phyloP scores from a whole-genome alignment of 2,797 vertebrate species.

The Argya squamiceps region DNA sequence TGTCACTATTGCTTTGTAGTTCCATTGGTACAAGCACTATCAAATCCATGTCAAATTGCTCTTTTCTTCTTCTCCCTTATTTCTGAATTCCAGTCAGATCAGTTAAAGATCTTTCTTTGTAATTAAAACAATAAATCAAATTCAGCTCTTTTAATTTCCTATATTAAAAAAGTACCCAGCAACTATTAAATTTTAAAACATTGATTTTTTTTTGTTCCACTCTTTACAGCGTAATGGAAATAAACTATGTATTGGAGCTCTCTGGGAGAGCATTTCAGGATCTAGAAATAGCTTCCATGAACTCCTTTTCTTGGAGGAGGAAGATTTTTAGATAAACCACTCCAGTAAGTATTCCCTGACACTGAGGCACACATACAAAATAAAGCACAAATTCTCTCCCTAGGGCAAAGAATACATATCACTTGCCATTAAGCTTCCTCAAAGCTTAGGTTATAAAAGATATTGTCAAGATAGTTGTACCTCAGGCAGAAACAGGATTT shows the following conservation, averaged over 20 bases:
- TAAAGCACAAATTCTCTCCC: background rate
- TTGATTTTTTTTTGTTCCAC: background rate
- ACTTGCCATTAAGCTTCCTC: background rate
- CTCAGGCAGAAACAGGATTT: background rate
- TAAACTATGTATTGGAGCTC: background rate
- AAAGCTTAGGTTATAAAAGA: background rate
- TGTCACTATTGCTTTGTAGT: background rate
- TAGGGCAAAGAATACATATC: background rate
- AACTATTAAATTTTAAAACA: background rate
- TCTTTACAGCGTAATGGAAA: background rate
- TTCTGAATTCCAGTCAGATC: background rate
- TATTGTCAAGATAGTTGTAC: background rate
- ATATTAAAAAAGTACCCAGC: background rate
- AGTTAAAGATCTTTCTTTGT: background rate
- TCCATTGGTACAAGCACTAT: background rate
- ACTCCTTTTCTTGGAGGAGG: background rate
- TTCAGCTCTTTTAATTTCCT: background rate
- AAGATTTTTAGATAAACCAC: background rate
- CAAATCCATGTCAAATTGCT: rapidly evolving
- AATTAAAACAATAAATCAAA: background rate
- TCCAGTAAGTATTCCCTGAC: background rate
- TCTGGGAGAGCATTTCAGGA: background rate
- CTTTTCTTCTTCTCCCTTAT: background rate
- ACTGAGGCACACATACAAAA: background rate
- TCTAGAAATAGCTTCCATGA: background rate